Conservation (phyloP, 64 coral and sea anemone genomes). For the Montipora capricornis region DNA sequence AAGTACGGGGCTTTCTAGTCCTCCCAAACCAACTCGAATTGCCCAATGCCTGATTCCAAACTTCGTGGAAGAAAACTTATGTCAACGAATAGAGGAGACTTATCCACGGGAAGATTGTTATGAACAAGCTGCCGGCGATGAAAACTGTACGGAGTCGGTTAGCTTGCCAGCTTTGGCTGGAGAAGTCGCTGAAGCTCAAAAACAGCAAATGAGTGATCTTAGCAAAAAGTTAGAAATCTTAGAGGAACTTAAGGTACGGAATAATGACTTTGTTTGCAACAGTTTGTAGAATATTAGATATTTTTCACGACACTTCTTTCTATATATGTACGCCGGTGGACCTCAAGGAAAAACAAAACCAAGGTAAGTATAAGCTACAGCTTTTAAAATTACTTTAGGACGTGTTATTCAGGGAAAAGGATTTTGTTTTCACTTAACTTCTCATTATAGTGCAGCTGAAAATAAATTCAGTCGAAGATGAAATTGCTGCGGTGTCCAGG, state of each 20-base stretch:
- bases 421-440: not conserved
- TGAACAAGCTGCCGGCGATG: not conserved
- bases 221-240: conserved; percentile 46
- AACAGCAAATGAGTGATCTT: conserved; percentile 73
- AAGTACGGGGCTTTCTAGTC: conserved; percentile 36
- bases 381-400: not conserved
- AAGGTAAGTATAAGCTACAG: not conserved
- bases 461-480: conserved; percentile 69
- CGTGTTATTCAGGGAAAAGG: not conserved
- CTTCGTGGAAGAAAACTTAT: not conserved
- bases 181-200: conserved; percentile 83
- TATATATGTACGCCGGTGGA: not conserved
- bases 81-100: not conserved
- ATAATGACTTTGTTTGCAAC: not conserved
- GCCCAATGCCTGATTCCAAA: conserved; percentile 9
- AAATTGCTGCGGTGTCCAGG: conserved; percentile 73
- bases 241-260: conserved; percentile 60
- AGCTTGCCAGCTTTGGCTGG: conserved; percentile 68
- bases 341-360: conserved; percentile 19
- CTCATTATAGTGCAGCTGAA: conserved; percentile 61
- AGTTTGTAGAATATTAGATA: not conserved
- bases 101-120: not conserved
- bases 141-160: not conserved
- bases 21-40: conserved; percentile 73
- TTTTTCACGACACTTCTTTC: not conserved